Conservation (phyloP, 1,140 invertebrate species). For the Holcopasites calliopsidis region DNA sequence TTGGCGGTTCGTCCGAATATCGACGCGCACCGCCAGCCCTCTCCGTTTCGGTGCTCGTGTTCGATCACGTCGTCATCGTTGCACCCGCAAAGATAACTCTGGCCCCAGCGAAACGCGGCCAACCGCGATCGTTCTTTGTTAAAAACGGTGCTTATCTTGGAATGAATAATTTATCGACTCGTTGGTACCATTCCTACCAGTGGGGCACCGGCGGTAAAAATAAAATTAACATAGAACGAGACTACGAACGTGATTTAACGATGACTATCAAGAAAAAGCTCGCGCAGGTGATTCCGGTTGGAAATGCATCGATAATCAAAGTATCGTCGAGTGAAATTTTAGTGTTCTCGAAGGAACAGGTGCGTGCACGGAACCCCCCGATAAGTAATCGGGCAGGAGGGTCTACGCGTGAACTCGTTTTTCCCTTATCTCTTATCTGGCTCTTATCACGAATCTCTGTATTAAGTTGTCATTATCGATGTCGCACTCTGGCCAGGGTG, state of each 20-base stretch:
- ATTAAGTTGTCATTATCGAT: background rate
- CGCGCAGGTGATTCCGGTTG: background rate
- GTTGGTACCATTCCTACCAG: slow-evolving; percentile 14
- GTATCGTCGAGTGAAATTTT: background rate
- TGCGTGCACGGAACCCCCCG: background rate
- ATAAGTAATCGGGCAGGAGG: background rate
- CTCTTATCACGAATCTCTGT: too few species aligned
- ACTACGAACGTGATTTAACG: slow-evolving; percentile 27
- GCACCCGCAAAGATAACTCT: background rate
- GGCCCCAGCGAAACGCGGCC: background rate
- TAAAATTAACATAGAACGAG: slow-evolving; percentile 43
- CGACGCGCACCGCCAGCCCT: background rate
- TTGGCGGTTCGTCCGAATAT: slow-evolving; percentile 27
- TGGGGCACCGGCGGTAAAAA: slow-evolving; percentile 30
- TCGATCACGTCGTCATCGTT: background rate
- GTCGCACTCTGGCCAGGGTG: background rate
- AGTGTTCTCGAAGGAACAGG: background rate
- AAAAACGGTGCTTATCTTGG: slow-evolving; percentile 39
- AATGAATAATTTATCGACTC: slow-evolving; percentile 48
- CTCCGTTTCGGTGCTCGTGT: background rate
- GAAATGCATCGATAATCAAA: background rate
- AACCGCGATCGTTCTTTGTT: slow-evolving; percentile 33
- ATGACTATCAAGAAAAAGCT: slow-evolving; percentile 26
- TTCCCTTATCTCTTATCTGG: too few species aligned
- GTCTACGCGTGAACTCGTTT: too few species aligned